These are phyloP conservation scores for Eucriotettix oculatus DNA, from an alignment of 2,888 invertebrate genomes.

Conservation along the genomic window DNA sequence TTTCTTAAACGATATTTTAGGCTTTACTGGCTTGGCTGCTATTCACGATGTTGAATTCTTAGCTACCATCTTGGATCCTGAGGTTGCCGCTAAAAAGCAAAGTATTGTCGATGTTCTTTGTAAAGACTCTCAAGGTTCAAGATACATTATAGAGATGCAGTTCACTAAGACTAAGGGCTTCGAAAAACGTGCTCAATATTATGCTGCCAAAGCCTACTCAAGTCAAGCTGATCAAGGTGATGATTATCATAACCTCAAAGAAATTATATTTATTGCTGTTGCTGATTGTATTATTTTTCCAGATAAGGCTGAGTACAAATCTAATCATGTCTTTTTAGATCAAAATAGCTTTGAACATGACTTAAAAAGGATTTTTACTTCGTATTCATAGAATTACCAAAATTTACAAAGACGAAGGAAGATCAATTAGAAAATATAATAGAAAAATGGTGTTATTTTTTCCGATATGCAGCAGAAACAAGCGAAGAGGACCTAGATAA, in stretches of 20 bases:
- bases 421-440: slow-evolving; percentile 16
- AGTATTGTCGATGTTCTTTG: slow-evolving; percentile 19
- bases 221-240: slow-evolving; percentile 16
- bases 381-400: slow-evolving; percentile 16
- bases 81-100: slow-evolving; percentile 25
- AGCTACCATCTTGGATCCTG: slow-evolving; percentile 32
- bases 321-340: too few relatives aligned
- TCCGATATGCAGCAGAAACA: slow-evolving; percentile 17
- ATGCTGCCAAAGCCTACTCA: slow-evolving; percentile 18
- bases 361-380: slow-evolving; percentile 17
- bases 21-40: neutral
- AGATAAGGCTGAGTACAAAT: too few relatives aligned
- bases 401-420: slow-evolving; percentile 12
- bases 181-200: slow-evolving; percentile 16
- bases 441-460: slow-evolving; percentile 16
- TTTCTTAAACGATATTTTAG: slow-evolving; percentile 2
- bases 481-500: slow-evolving; percentile 1
- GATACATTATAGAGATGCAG: slow-evolving; percentile 15
- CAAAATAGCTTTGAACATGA: slow-evolving; percentile 4
- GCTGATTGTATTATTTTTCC: slow-evolving; percentile 1
- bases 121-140: slow-evolving; percentile 14
- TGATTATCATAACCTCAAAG: slow-evolving; percentile 14
- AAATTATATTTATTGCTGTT: slow-evolving; percentile 18
- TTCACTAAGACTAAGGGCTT: slow-evolving; percentile 8
- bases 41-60: slow-evolving; percentile 35